Conservation (phyloP, 1,140 invertebrate genomes). For the Lysiphlebus fabarum region DNA sequence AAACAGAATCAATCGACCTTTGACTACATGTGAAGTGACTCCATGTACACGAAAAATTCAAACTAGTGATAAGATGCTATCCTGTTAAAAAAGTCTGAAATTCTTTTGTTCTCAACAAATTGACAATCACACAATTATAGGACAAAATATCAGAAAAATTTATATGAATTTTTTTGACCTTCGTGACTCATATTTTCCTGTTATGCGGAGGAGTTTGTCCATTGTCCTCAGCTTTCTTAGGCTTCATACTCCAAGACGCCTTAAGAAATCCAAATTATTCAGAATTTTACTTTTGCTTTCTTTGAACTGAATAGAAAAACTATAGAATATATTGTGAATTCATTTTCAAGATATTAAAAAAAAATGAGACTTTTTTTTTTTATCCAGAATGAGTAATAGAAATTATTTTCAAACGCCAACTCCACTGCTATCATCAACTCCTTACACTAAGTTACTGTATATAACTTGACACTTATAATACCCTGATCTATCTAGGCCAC, state of each 20-base stretch:
- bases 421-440: conserved; percentile 51
- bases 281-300: no score
- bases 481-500: conserved; percentile 39
- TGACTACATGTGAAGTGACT: no score
- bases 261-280: conserved; percentile 1
- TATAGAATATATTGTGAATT: no score
- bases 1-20: not conserved
- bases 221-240: conserved; percentile 55
- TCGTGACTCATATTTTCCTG: conserved; percentile 52
- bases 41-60: no score
- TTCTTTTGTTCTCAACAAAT: conserved; percentile 53
- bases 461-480: conserved; percentile 46
- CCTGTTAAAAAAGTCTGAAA: conserved; percentile 49
- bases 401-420: conserved; percentile 42
- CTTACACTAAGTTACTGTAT: conserved; percentile 50
- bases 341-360: no score
- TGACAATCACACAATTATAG: conserved; percentile 23
- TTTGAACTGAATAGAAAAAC: no score
- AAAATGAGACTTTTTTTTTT: no score
- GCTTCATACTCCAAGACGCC: conserved; percentile 38
- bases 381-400: no score
- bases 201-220: conserved; percentile 52
- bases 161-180: conserved; percentile 6
- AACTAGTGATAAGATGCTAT: conserved; percentile 29
- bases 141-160: no score